phyloP scores from a whole-genome alignment of 2,797 vertebrate genomes.

The Ara ararauna region DNA sequence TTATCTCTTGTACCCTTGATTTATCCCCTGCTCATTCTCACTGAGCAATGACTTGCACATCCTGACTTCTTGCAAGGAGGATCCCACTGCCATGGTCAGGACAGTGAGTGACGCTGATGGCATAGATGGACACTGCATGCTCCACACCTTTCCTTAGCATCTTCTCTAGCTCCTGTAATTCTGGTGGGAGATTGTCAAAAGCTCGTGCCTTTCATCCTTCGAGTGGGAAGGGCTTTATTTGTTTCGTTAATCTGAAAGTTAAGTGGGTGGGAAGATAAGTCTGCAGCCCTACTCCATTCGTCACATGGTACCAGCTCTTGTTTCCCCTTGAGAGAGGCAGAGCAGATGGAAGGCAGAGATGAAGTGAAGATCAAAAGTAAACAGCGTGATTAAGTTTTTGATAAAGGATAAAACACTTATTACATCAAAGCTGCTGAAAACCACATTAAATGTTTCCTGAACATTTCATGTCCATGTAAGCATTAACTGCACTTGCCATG shows the following conservation, averaged over 20 bases:
- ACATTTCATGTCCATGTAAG: background rate
- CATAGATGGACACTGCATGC: background rate
- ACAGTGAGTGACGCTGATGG: background rate
- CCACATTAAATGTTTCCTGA: conserved; percentile 49
- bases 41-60: background rate
- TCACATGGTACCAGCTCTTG: conserved; percentile 4
- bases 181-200: background rate
- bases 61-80: background rate
- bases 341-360: conserved; percentile 65
- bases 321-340: conserved; percentile 51
- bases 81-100: fast-evolving
- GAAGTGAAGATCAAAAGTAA: conserved; percentile 70
- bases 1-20: background rate
- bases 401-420: conserved; percentile 68
- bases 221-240: conserved; percentile 49
- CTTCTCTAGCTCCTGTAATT: background rate
- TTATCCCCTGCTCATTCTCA: background rate
- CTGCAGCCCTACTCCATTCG: background rate
- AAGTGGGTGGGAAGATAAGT: conserved; percentile 55
- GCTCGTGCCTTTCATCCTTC: conserved; percentile 15
- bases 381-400: conserved; percentile 60
- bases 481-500: background rate
- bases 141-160: background rate
- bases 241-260: conserved; percentile 52
- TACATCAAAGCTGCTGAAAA: conserved; percentile 40